phyloP scores from a whole-genome alignment of 2,888 invertebrate genomes.

The Ochropleura leucogaster region DNA sequence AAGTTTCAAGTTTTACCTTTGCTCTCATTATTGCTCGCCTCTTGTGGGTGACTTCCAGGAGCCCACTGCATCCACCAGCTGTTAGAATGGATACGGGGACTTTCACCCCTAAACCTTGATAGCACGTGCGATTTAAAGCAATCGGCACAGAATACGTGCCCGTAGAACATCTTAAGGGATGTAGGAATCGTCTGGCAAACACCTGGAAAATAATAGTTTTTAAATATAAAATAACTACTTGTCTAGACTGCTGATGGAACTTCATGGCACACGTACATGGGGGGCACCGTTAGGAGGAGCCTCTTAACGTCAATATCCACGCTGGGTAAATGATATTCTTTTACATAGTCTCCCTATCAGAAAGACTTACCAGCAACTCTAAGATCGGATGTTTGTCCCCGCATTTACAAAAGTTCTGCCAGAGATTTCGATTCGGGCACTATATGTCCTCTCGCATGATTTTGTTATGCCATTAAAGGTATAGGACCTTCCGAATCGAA shows the following conservation, averaged over 20 bases:
- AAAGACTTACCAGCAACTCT: no score
- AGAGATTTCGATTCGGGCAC: not conserved
- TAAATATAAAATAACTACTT: not conserved
- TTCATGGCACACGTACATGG: not conserved
- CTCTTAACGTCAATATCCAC: not conserved
- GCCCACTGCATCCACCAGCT: conserved; percentile 88
- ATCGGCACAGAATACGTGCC: conserved; percentile 86
- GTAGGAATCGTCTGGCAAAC: conserved; percentile 83
- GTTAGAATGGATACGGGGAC: conserved; percentile 77
- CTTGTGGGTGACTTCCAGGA: conserved; percentile 73
- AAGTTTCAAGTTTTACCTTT: conserved; percentile 45
- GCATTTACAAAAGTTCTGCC: not conserved
- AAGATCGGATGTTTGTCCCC: not conserved
- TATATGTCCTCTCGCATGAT: not conserved
- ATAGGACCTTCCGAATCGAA: not conserved
- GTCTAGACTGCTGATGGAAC: no score
- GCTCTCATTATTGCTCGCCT: conserved; percentile 48
- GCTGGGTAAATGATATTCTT: not conserved
- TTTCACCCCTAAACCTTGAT: conserved; percentile 78
- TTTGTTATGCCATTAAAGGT: not conserved
- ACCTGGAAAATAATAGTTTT: conserved; percentile 69
- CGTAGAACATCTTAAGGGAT: conserved; percentile 86
- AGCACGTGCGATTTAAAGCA: conserved; percentile 86
- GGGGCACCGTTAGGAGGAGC: not conserved
- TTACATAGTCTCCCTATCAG: no score